These are phyloP conservation scores for Ceraclea dissimilis DNA, from an alignment of 2,888 invertebrate genomes.

Conservation along the genomic window DNA sequence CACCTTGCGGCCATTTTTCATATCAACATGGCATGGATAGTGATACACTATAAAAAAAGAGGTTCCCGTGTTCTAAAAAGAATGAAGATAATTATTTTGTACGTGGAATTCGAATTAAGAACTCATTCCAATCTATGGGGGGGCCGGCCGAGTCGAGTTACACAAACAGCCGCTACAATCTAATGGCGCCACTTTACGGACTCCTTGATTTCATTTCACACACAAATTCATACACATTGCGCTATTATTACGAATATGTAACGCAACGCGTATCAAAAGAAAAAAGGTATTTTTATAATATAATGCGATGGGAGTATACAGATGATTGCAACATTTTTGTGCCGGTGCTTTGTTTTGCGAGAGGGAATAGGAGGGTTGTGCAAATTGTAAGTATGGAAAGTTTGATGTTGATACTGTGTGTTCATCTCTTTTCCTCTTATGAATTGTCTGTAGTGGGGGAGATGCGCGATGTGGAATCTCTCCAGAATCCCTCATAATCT, in stretches of 20 bases:
- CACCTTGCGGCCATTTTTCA: too few relatives aligned
- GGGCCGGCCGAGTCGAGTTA: slow-evolving; percentile 7
- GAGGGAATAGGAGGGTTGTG: background rate
- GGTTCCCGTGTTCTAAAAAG: too few relatives aligned
- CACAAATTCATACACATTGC: background rate
- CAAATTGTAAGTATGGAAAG: background rate
- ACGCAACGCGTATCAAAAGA: background rate
- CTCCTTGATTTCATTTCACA: slow-evolving; percentile 7
- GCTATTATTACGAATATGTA: too few relatives aligned
- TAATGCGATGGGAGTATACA: background rate
- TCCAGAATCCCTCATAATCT: slow-evolving; percentile 10
- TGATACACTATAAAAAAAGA: too few relatives aligned
- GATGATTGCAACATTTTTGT: background rate
- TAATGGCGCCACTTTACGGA: slow-evolving; percentile 17
- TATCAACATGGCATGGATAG: too few relatives aligned
- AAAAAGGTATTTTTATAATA: background rate
- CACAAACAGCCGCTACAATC: background rate
- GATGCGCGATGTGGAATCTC: slow-evolving; percentile 15
- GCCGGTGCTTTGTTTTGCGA: background rate
- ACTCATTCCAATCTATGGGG: slow-evolving; percentile 8
- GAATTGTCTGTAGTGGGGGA: slow-evolving; percentile 9
- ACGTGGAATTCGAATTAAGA: slow-evolving; percentile 16
- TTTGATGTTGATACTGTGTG: background rate
- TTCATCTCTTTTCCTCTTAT: slow-evolving; percentile 12
- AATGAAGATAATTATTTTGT: background rate